Evolutionary conservation across 2,113 vertebrate species (phyloP).

Genomic region (Laticauda colubrina): DNA sequence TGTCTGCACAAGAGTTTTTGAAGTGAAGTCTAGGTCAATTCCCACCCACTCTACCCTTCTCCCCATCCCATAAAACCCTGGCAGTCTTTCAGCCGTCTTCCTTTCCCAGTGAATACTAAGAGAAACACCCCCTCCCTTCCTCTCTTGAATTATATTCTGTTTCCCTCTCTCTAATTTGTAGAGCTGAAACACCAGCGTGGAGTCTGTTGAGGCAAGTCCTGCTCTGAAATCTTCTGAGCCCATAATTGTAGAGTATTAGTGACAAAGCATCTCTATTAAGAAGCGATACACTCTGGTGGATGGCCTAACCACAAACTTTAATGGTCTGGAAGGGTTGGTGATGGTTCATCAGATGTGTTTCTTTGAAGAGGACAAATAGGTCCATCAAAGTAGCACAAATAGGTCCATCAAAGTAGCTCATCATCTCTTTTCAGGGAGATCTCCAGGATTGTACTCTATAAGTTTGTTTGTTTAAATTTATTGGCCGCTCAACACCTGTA

Average conservation of each 20-base stretch:
- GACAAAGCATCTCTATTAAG: neutral
- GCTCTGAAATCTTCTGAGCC: neutral
- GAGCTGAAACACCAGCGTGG: constrained; percentile 5
- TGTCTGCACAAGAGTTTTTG: neutral
- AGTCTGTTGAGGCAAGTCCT: neutral
- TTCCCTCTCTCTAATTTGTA: neutral
- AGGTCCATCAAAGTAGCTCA: neutral
- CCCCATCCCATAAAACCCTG: neutral
- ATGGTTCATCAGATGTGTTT: neutral
- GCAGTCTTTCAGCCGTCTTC: neutral
- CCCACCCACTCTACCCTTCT: neutral
- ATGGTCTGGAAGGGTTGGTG: neutral
- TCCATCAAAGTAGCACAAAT: neutral
- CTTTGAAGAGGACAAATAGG: neutral
- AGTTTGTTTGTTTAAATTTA: neutral
- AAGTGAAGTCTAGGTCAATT: neutral
- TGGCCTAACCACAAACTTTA: neutral
- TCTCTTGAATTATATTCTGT: neutral
- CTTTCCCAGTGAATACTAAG: neutral
- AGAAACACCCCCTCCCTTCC: neutral
- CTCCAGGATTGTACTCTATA: neutral
- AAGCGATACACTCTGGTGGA: constrained; percentile 8
- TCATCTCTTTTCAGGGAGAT: neutral
- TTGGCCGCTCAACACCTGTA: neutral
- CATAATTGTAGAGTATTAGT: neutral